Base-by-base conservation (phyloP, 1,140 invertebrate genomes). In the Varroa destructor region DNA sequence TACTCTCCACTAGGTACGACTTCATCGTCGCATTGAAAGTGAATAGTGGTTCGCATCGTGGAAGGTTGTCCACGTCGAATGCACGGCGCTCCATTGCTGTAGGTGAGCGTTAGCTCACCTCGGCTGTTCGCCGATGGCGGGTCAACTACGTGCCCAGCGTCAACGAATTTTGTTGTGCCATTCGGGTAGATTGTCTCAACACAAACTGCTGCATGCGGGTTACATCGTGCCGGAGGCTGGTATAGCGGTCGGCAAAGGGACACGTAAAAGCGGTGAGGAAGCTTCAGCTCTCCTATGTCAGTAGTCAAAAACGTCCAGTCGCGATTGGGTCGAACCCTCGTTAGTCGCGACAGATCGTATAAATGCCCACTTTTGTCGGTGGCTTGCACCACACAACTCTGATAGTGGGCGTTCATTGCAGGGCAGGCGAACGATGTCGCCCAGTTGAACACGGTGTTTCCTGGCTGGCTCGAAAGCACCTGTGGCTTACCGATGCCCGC, bases 401-500 rank as follows among this genome's bases (percentile, higher is more conserved):
- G 80, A 72, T 80, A 76, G 5, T 78, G 72, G 1, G 77, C 75
- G 1, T 64, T 57, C 12, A 42, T 54, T 5, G 73, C 73, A 0
- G 77, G 76, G 75, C 80, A 81, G 25, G 78, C 80, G 72, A 78
- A 78, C 0, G 75, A 72, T 8, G 80, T 80, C 42, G 77, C 75
- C 80, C 80, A 81, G 57, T 76, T 74, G 74, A 81, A 80, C 8
- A 71, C 72, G 74, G 79, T 80, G 1, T 75, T 75, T 57, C 75
- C 74, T 56, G 78, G 74, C 0, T 71, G 57, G 72, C 80, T 78
- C 51, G 74, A 61, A 5, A 78, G 42, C 74, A 79, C 79, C 42
- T 75, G 67, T 6, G 80, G 80, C 10, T 73, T 71, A 1, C 80
- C 79, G 6, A 61, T 72, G 0, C 76, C 77, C 56, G 77, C 77